Base-by-base conservation (phyloP, 2,888 invertebrate species). In the Ochropacha duplaris region DNA sequence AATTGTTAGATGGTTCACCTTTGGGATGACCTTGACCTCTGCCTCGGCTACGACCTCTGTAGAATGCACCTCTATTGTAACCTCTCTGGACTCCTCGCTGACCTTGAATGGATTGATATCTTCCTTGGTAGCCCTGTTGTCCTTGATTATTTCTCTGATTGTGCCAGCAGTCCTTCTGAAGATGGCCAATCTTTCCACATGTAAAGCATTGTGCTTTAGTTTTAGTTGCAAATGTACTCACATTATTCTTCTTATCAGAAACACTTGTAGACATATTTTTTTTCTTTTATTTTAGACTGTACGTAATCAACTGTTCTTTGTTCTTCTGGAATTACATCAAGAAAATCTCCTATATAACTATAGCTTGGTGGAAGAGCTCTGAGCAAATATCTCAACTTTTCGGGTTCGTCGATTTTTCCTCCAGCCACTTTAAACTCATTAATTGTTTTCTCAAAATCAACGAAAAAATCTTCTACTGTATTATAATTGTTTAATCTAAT, bases 341-440 rank as follows among this genome's bases (percentile, higher is more conserved):
- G 36, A 54, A 72, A 72, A 64, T 72, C 71, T 60, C 69, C 69
- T 51, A 72, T 72, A 55, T 69, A 69, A 59, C 69, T 71, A 54
- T 71, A 73, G 22, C 65, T 69, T 57, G 64, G 59, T 55, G 71
- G 72, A 8, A 72, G 55, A 0, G 70, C 68, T 71, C 60, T 71
- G 5, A 71, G 59, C 49, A 72, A 31, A 34, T 73, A 75, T 64
- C 65, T 71, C 22, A 72, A 52, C 62, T 69, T 72, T n/a, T 72
- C 71, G 1, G 54, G 11, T 68, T 72, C 71, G 59, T 63, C 44
- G 31, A 71, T 34, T 24, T 60, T 62, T 59, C 64, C 69, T 50
- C 70, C 68, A 14, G 68, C 66, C n/a, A 24, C 11, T 57, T 71
- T 74, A n/a, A 74, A 69, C 0, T 68, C 61, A 61, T 72, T 74